Evolutionary conservation across 2,113 vertebrate genomes (phyloP), one percentile per base, ranked within the genome.

Genomic region (Collichthys lucidus): DNA sequence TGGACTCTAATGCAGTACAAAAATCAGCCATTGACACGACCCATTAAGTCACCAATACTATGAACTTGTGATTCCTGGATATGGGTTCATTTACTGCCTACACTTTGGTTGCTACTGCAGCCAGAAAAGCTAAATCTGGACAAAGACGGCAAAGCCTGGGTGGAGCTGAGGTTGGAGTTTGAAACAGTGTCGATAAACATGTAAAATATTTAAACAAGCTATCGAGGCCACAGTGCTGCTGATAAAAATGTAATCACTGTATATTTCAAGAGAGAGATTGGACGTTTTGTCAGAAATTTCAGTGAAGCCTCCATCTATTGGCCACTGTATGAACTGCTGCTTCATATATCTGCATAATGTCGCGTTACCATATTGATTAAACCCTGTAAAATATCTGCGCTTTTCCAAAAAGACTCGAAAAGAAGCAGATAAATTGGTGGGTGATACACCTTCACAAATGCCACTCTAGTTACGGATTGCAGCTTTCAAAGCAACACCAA

Each of bases 401-500:
- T 49, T 50, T 61, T 61, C 59, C 5, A 52, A 53, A 62, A 22
- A 22, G 14, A n/a, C 26, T n/a, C 7, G 2, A 42, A 14, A 14
- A 61, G 2, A 35, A 15, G 16, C 0, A 62, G 11, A 4, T 52
- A 17, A 42, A 52, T 19, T 19, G 16, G 16, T 19, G 35, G 31
- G 17, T 2, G 31, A 24, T 1, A 57, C 14, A 29, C 4, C 11
- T 14, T 55, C 15, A 19, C 17, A 14, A 65, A 31, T 14, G 12
- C 15, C 5, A 5, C 64, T 26, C n/a, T 19, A n/a, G 19, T 40
- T 68, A 16, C 10, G 0, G 46, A 60, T 10, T 47, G 24, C 53
- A 29, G 66, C 67, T 69, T 52, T 46, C 47, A 46, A 50, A 72
- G 52, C 64, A 47, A 6, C 26, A 77, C 8, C 19, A 42, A 71